Evolutionary conservation across 2,888 invertebrate species (phyloP).

Genomic region (Pegoplata infirma): DNA sequence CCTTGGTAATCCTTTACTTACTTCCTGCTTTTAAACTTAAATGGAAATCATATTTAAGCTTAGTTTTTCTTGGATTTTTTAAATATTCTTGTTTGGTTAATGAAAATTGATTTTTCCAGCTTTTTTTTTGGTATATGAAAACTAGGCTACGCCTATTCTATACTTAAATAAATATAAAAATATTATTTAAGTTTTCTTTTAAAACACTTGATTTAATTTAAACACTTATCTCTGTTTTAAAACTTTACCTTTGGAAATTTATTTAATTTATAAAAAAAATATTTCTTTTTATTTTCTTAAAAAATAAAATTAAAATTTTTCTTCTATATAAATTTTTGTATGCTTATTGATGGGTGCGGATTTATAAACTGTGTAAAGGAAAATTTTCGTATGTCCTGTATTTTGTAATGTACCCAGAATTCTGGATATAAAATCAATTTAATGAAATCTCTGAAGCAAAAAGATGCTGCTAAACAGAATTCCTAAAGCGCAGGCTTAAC

Average conservation of each 20-base stretch:
- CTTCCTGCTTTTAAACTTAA: slow-evolving; percentile 24
- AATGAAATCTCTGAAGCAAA: slow-evolving; percentile 6
- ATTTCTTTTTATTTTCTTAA: background rate
- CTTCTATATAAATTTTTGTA: background rate
- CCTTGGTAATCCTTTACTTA: slow-evolving; percentile 47
- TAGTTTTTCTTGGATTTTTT: slow-evolving; percentile 13
- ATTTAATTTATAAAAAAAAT: background rate
- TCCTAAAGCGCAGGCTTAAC: background rate
- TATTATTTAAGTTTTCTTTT: slow-evolving; percentile 18
- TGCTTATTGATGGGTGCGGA: slow-evolving; percentile 70
- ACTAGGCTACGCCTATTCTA: slow-evolving; percentile 61
- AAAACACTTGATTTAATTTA: no score
- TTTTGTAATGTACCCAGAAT: slow-evolving; percentile 48
- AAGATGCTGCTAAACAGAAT: slow-evolving; percentile 29
- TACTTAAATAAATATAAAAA: slow-evolving; percentile 38
- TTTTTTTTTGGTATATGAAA: slow-evolving; percentile 15
- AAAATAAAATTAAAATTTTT: background rate
- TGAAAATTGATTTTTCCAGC: slow-evolving; percentile 57
- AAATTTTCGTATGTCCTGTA: slow-evolving; percentile 25
- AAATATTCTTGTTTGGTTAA: no score
- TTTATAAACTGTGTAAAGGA: slow-evolving; percentile 64
- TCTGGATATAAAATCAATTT: slow-evolving; percentile 61
- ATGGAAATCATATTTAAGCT: slow-evolving; percentile 10
- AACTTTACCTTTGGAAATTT: slow-evolving; percentile 1
- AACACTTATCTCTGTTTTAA: background rate